These are phyloP conservation scores for Bilobella aurantiaca DNA, from an alignment of 1,140 invertebrate genomes.

Conservation along the genomic window DNA sequence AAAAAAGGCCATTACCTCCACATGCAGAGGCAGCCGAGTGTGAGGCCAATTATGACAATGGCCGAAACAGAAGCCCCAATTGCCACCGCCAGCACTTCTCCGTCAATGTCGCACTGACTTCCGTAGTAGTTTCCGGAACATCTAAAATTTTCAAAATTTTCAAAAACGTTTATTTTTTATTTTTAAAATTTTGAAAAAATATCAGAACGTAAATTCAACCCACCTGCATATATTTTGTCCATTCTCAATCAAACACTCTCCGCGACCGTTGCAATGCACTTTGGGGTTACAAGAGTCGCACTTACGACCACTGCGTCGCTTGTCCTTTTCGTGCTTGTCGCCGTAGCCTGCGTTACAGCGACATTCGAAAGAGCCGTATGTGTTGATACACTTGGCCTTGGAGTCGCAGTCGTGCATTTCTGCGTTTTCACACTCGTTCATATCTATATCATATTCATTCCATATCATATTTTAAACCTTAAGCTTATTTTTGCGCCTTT, in stretches of 20 bases:
- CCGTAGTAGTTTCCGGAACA: conserved; percentile 79
- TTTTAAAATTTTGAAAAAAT: conserved; percentile 1
- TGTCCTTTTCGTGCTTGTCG: conserved; percentile 57
- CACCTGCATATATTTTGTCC: conserved; percentile 69
- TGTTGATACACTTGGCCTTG: conserved; percentile 74
- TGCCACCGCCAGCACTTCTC: conserved; percentile 78
- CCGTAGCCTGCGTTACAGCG: conserved; percentile 65
- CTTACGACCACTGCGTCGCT: conserved; percentile 54
- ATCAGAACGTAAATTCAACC: conserved; percentile 40
- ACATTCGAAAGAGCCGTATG: conserved; percentile 79
- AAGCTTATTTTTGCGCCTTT: neutral
- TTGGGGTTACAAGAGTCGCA: conserved; percentile 62
- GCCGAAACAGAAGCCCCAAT: conserved; percentile 78
- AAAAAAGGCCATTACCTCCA: conserved; percentile 73
- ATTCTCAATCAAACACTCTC: conserved; percentile 63
- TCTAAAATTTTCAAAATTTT: conserved; percentile 41
- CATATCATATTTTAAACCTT: no score
- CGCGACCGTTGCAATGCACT: conserved; percentile 65
- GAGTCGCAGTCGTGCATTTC: conserved; percentile 86
- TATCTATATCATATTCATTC: no score
- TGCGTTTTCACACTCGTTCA: conserved; percentile 74
- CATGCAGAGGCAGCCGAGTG: conserved; percentile 73
- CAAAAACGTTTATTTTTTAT: neutral
- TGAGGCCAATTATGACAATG: conserved; percentile 74
- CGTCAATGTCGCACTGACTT: conserved; percentile 75